Evolutionary conservation across 2,888 invertebrate genomes (phyloP).

Genomic region (Parnassius apollo): DNA sequence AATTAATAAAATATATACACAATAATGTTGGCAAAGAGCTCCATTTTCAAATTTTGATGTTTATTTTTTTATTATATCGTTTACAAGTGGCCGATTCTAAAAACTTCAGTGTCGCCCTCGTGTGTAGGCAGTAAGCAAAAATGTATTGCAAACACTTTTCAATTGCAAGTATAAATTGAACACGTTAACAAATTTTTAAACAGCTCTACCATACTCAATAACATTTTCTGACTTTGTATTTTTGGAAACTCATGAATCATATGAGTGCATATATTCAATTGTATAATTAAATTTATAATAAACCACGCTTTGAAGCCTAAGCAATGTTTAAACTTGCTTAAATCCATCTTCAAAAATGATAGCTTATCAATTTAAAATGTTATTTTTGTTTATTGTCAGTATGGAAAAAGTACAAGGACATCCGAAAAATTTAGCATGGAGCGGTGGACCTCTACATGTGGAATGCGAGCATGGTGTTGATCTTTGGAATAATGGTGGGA

Average conservation of each 20-base stretch:
- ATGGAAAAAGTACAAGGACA: conserved; percentile 28
- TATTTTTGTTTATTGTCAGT: conserved; percentile 8
- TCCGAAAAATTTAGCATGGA: conserved; percentile 66
- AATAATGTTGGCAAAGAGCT: no score
- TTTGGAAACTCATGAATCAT: conserved; percentile 9
- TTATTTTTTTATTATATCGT: no score
- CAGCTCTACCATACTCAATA: no score
- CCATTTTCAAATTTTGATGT: no score
- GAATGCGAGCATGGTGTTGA: conserved; percentile 72
- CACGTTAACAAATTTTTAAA: no score
- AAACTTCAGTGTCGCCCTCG: no score
- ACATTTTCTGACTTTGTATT: neutral
- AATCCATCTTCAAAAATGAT: conserved; percentile 6
- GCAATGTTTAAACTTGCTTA: neutral
- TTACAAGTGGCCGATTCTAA: no score
- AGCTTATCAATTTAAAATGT: neutral
- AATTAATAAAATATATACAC: no score
- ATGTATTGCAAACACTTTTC: no score
- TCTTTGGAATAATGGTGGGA: conserved; percentile 74
- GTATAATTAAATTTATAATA: neutral
- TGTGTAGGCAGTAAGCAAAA: no score
- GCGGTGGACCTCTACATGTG: conserved; percentile 63
- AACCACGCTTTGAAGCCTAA: neutral
- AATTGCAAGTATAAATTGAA: no score
- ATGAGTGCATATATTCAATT: neutral